These are phyloP conservation scores for Paedocypris sp. DNA, from an alignment of 2,113 vertebrate genomes.

Conservation along the genomic window DNA sequence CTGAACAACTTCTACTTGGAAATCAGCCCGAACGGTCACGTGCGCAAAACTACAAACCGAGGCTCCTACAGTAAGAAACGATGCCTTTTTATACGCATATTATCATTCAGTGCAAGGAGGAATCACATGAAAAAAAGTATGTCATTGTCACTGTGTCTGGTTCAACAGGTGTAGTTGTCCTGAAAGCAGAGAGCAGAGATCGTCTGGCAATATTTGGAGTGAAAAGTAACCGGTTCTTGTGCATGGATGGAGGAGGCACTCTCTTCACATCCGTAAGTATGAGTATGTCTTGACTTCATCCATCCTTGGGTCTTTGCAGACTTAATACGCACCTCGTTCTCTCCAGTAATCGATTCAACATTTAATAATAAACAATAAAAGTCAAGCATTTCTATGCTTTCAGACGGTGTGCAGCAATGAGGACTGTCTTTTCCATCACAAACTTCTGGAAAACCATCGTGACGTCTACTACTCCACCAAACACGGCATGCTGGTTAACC, in stretches of 20 bases:
- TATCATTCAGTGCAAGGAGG: no score
- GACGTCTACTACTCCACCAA: constrained; percentile 81
- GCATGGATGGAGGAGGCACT: constrained; percentile 75
- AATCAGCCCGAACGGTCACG: constrained; percentile 68
- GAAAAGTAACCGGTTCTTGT: constrained; percentile 77
- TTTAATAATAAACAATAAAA: not conserved
- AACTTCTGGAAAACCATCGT: constrained; percentile 78
- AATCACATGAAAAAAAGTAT: no score
- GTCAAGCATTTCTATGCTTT: not conserved
- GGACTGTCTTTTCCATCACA: constrained; percentile 74
- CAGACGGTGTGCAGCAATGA: constrained; percentile 74
- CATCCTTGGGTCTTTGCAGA: no score
- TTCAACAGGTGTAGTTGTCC: constrained; percentile 69
- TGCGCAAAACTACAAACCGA: constrained; percentile 70
- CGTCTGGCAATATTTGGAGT: constrained; percentile 77
- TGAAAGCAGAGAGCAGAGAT: constrained; percentile 74
- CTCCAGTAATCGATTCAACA: no score
- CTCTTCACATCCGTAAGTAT: constrained; percentile 80
- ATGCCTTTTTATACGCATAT: not conserved
- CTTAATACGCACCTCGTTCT: no score
- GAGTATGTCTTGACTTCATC: not conserved
- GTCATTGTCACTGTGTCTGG: no score
- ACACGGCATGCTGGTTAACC: constrained; percentile 73
- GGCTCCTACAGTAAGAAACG: constrained; percentile 80
- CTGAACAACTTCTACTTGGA: constrained; percentile 81